phyloP scores from a whole-genome alignment of 1,140 invertebrate species.

The Drosophila ogumai region DNA sequence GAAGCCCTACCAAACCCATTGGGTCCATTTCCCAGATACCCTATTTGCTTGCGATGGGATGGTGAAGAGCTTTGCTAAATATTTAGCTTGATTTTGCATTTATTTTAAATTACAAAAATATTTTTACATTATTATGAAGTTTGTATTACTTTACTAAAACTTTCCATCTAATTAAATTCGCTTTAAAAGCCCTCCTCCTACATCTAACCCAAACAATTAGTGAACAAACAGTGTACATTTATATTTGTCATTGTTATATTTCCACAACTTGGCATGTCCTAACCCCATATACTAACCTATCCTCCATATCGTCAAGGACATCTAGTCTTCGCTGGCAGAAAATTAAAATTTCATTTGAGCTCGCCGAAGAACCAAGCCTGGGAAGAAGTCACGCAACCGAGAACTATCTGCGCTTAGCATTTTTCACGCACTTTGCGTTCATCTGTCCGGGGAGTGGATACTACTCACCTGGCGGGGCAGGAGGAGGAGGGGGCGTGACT shows the following conservation, averaged over 20 bases:
- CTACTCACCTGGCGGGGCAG: not conserved
- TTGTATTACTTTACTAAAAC: not conserved
- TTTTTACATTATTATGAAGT: not conserved
- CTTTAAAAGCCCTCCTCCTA: not conserved
- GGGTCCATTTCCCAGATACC: conserved; percentile 33
- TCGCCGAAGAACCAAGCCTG: conserved; percentile 12
- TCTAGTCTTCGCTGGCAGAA: conserved; percentile 9
- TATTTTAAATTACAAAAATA: no score
- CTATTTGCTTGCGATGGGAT: conserved; percentile 2
- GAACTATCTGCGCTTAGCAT: conserved; percentile 57
- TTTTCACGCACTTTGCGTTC: conserved; percentile 66
- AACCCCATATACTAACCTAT: not conserved
- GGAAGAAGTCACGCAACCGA: conserved; percentile 63
- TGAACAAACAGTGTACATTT: not conserved
- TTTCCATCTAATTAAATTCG: not conserved
- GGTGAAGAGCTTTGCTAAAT: not conserved
- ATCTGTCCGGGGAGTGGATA: conserved; percentile 3
- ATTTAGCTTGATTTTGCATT: not conserved
- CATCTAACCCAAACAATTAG: conserved; percentile 10
- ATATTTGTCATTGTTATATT: not conserved
- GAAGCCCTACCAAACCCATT: conserved; percentile 57
- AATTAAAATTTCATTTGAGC: conserved; percentile 28
- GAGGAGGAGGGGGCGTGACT: conserved; percentile 35
- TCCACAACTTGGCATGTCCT: conserved; percentile 17
- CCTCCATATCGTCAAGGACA: conserved; percentile 29